phyloP scores from a whole-genome alignment of 2,888 invertebrate genomes.

The Spilarctia lutea region DNA sequence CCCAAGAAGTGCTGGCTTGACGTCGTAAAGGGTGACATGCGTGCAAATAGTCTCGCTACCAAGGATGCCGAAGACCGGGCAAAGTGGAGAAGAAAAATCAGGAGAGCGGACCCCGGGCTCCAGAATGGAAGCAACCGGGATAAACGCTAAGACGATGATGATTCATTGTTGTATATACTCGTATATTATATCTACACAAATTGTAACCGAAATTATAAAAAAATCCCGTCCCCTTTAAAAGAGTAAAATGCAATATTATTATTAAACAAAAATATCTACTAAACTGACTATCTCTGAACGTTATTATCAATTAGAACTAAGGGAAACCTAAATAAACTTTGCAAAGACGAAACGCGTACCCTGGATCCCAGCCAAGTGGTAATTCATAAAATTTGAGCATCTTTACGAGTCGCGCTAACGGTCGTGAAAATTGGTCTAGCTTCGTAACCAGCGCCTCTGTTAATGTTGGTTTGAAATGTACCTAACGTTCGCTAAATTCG shows the following conservation, averaged over 20 bases:
- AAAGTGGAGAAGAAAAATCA: too few species aligned
- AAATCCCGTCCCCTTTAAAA: background rate
- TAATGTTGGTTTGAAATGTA: slow-evolving; percentile 7
- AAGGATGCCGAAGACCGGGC: too few species aligned
- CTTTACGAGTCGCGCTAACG: slow-evolving; percentile 73
- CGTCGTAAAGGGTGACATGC: too few species aligned
- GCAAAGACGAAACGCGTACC: slow-evolving; percentile 48
- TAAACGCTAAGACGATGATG: too few species aligned
- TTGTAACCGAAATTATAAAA: background rate
- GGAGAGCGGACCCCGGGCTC: too few species aligned
- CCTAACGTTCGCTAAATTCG: background rate
- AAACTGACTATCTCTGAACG: slow-evolving; percentile 49
- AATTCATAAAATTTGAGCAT: slow-evolving; percentile 76
- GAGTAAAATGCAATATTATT: background rate
- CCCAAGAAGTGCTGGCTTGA: too few species aligned
- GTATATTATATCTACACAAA: background rate
- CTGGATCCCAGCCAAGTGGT: slow-evolving; percentile 75
- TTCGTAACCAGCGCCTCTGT: slow-evolving; percentile 25
- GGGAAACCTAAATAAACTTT: slow-evolving; percentile 73
- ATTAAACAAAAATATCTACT: slow-evolving; percentile 14
- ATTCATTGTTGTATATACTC: too few species aligned
- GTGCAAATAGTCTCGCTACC: too few species aligned
- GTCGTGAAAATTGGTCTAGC: slow-evolving; percentile 55
- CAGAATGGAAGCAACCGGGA: too few species aligned
- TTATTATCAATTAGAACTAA: slow-evolving; percentile 76